phyloP scores from a whole-genome alignment of 2,797 vertebrate genomes.

The Artibeus lituratus region DNA sequence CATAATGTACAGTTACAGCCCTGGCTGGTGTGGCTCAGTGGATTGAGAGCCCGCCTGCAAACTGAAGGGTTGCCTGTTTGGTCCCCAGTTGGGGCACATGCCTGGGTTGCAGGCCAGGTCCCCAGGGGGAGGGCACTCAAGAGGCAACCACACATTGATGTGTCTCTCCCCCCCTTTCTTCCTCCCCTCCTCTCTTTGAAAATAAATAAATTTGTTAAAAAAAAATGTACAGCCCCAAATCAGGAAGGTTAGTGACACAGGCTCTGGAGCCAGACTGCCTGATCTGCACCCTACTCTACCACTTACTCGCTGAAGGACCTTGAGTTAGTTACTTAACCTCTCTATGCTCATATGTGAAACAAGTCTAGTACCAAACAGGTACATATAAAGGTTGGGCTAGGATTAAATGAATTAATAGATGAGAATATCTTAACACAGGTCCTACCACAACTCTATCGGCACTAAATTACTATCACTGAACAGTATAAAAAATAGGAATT shows the following conservation, averaged over 20 bases:
- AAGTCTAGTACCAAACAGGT: not conserved
- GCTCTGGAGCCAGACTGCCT: not conserved
- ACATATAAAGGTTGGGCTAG: not conserved
- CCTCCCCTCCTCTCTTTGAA: too few relatives aligned
- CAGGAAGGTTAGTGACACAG: not conserved
- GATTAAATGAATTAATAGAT: not conserved
- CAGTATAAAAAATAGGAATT: not conserved
- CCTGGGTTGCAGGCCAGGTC: too few relatives aligned
- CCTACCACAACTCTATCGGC: not conserved
- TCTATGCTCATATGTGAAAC: not conserved
- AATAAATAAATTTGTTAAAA: too few relatives aligned
- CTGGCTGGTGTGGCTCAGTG: too few relatives aligned
- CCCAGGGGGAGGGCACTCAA: too few relatives aligned
- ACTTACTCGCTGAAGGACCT: not conserved
- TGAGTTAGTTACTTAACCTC: not conserved
- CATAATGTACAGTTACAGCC: not conserved
- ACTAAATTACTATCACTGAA: not conserved
- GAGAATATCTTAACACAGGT: not conserved
- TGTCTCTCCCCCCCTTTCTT: too few relatives aligned
- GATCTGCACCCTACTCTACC: not conserved
- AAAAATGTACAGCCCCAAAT: not conserved
- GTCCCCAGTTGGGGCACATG: too few relatives aligned
- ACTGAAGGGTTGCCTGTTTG: too few relatives aligned
- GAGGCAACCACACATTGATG: too few relatives aligned
- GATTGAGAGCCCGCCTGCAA: too few relatives aligned